phyloP scores from a whole-genome alignment of 2,888 invertebrate genomes.

The Chydorus sphaericus region DNA sequence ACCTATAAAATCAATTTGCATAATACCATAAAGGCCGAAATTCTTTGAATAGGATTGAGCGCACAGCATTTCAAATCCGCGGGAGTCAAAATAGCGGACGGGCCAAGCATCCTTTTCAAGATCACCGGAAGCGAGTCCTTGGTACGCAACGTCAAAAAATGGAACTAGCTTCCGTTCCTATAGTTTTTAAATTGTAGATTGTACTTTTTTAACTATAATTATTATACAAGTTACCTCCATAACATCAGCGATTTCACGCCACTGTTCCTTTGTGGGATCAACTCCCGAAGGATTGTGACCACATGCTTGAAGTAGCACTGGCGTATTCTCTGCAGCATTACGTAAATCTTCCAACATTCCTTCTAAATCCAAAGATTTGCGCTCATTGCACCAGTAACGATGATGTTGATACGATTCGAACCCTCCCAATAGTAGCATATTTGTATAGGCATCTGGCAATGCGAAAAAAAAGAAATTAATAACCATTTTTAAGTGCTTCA shows the following conservation, averaged over 20 bases:
- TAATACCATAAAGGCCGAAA: slow-evolving; percentile 89
- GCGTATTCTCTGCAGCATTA: slow-evolving; percentile 64
- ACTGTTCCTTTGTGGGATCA: slow-evolving; percentile 86
- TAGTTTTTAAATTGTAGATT: slow-evolving; percentile 13
- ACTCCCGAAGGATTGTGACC: slow-evolving; percentile 98
- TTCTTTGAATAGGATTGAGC: slow-evolving; percentile 99
- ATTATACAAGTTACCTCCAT: too few relatives aligned
- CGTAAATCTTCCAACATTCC: slow-evolving; percentile 60
- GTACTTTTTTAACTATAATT: neutral
- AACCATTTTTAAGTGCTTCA: too few relatives aligned
- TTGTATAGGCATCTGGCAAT: slow-evolving; percentile 69
- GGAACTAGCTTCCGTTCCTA: slow-evolving; percentile 68
- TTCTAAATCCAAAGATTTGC: slow-evolving; percentile 54
- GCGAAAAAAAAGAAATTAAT: neutral
- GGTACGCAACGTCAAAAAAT: slow-evolving; percentile 86
- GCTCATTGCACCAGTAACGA: slow-evolving; percentile 75
- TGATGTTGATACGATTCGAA: slow-evolving; percentile 67
- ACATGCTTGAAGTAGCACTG: slow-evolving; percentile 84
- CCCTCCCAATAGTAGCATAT: slow-evolving; percentile 71
- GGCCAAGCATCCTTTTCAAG: slow-evolving; percentile 83
- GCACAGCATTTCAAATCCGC: slow-evolving; percentile 80
- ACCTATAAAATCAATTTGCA: neutral
- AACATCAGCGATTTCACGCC: slow-evolving; percentile 74
- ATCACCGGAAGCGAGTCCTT: slow-evolving; percentile 93
- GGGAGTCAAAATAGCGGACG: slow-evolving; percentile 70